A percentile compares a stretch with the other conserved stretches of the same genome.
These are phyloP conservation scores for Archips crataeganus DNA, from an alignment of 2,888 invertebrate species.

Conservation along the genomic window DNA sequence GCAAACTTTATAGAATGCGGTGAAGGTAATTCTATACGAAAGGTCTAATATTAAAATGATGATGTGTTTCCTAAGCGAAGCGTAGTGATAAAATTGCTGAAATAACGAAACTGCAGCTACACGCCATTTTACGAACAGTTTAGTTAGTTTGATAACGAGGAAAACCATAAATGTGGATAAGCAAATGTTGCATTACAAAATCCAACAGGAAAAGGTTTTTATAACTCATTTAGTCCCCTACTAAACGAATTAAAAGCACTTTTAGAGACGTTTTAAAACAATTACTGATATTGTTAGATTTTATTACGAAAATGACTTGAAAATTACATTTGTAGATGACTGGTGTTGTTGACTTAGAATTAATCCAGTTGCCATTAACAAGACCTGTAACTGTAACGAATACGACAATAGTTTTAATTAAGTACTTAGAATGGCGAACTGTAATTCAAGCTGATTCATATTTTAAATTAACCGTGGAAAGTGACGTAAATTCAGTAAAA, in stretches of 20 bases:
- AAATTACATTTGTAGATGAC: neutral
- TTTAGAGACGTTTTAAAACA: neutral
- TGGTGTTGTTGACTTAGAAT: neutral
- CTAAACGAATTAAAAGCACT: no score
- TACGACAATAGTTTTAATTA: conserved; percentile 12
- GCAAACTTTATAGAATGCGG: neutral
- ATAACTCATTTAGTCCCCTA: neutral
- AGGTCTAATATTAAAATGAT: neutral
- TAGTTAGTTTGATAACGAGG: neutral
- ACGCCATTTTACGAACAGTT: neutral
- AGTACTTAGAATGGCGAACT: conserved; percentile 31
- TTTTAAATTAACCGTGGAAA: conserved; percentile 19
- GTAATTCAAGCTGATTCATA: conserved; percentile 23
- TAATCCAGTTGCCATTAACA: neutral
- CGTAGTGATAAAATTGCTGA: neutral
- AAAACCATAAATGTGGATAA: neutral
- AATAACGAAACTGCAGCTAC: neutral
- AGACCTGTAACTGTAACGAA: neutral
- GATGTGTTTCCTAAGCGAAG: neutral
- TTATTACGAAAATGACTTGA: neutral
- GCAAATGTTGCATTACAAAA: neutral
- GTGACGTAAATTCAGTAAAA: conserved; percentile 10
- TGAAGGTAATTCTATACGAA: neutral
- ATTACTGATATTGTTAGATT: neutral
- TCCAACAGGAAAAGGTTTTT: neutral